These are phyloP conservation scores for Ommatoiulus sabulosus DNA, from an alignment of 2,888 invertebrate species.

Conservation along the genomic window DNA sequence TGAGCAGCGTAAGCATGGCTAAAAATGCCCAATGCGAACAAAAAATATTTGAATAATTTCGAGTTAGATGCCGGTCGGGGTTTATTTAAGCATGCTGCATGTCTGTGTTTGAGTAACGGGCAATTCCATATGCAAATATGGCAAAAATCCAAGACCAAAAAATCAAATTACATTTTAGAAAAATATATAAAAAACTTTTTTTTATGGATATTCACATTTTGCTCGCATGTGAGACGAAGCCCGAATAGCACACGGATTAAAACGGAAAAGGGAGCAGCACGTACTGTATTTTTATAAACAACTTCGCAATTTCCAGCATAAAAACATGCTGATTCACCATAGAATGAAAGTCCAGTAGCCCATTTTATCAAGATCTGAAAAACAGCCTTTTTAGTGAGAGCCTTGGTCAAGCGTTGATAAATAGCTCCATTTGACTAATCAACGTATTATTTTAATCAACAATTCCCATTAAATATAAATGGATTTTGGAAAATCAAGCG, in stretches of 20 bases:
- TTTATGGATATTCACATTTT: neutral
- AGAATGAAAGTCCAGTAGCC: no score
- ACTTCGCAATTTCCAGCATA: no score
- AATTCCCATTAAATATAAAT: no score
- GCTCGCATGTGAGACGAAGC: neutral
- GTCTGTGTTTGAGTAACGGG: constrained; percentile 10
- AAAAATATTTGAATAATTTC: constrained; percentile 28
- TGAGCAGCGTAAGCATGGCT: neutral
- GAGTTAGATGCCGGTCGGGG: neutral
- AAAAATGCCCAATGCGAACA: constrained; percentile 16
- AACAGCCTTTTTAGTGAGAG: no score
- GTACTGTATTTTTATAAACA: no score
- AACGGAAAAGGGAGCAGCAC: no score
- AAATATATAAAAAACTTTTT: neutral
- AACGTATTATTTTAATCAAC: no score
- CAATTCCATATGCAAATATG: constrained; percentile 27
- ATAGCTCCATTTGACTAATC: no score
- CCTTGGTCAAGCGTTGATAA: no score
- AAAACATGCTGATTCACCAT: no score
- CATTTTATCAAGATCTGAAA: no score
- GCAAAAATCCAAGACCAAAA: neutral
- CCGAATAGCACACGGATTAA: neutral
- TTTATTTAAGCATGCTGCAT: neutral
- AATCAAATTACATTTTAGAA: neutral
- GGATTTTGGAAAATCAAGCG: no score